Evolutionary conservation across 1,140 invertebrate genomes (phyloP).

Genomic region (Agrypnia vestita): DNA sequence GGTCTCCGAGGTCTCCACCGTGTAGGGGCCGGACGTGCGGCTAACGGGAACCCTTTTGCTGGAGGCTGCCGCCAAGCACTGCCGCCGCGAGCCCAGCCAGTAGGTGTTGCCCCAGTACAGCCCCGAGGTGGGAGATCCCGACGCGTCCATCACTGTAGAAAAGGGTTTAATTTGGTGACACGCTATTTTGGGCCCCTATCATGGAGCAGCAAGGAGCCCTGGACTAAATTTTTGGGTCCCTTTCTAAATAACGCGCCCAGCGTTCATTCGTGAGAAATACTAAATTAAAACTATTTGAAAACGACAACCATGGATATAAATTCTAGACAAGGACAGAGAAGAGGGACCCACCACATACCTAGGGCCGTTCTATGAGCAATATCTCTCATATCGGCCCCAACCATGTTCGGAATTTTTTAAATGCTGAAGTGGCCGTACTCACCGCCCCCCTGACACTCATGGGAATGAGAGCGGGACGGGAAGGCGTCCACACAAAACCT

Average conservation of each 20-base stretch:
- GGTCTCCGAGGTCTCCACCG: conserved; percentile 33
- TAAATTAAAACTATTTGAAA: too few relatives aligned
- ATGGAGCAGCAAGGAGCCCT: not conserved
- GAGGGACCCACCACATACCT: too few relatives aligned
- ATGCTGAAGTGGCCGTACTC: too few relatives aligned
- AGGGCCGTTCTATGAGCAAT: too few relatives aligned
- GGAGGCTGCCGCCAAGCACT: conserved; percentile 66
- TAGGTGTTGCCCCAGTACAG: conserved; percentile 72
- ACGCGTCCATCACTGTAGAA: conserved; percentile 71
- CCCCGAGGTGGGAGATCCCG: conserved; percentile 67
- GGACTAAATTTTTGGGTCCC: not conserved
- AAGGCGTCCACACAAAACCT: too few relatives aligned
- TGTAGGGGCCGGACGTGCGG: conserved; percentile 32
- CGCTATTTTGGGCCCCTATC: not conserved
- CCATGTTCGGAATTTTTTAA: too few relatives aligned
- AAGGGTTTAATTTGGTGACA: not conserved
- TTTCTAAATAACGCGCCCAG: not conserved
- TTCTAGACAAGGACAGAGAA: too few relatives aligned
- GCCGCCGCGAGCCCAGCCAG: conserved; percentile 69
- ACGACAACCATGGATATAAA: too few relatives aligned
- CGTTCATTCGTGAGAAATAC: too few relatives aligned
- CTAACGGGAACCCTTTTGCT: conserved; percentile 60
- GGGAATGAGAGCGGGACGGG: too few relatives aligned
- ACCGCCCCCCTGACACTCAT: too few relatives aligned
- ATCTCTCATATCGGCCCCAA: too few relatives aligned